A percentile compares a stretch with the other conserved stretches of the same genome.
phyloP scores from a whole-genome alignment of 2,797 vertebrate genomes.

The Emys orbicularis region DNA sequence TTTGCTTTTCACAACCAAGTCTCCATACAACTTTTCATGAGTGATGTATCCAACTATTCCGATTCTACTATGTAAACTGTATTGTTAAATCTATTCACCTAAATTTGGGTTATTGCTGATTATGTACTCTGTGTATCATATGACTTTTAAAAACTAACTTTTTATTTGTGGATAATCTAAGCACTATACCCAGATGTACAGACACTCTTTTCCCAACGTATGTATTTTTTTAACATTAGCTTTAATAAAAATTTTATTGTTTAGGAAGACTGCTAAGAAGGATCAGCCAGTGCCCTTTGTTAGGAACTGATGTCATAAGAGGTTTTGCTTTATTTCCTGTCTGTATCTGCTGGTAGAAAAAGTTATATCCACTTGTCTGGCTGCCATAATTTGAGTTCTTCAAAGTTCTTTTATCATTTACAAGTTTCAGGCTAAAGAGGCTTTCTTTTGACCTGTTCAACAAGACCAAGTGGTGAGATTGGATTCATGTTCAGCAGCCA shows the following conservation, averaged over 20 bases:
- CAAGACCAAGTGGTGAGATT: neutral
- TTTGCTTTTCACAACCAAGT: no score
- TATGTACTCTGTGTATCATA: no score
- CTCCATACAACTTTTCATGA: no score
- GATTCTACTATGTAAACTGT: no score
- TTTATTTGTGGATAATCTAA: no score
- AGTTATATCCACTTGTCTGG: neutral
- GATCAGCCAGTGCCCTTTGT: neutral
- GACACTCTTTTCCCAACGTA: no score
- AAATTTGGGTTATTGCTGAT: no score
- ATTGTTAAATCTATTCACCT: no score
- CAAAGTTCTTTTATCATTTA: neutral
- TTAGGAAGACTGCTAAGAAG: neutral
- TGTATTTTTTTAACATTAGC: no score
- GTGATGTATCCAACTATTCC: no score
- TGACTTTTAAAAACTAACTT: no score
- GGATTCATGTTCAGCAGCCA: conserved; percentile 15
- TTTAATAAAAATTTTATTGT: neutral
- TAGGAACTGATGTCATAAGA: neutral
- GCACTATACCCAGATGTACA: no score
- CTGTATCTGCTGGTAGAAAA: neutral
- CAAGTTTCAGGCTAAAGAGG: conserved; percentile 24
- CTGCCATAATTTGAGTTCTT: neutral
- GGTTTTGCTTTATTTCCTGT: neutral
- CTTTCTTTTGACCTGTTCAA: neutral